Conservation (phyloP, 2,113 vertebrate species). For the Fregetta grallaria region DNA sequence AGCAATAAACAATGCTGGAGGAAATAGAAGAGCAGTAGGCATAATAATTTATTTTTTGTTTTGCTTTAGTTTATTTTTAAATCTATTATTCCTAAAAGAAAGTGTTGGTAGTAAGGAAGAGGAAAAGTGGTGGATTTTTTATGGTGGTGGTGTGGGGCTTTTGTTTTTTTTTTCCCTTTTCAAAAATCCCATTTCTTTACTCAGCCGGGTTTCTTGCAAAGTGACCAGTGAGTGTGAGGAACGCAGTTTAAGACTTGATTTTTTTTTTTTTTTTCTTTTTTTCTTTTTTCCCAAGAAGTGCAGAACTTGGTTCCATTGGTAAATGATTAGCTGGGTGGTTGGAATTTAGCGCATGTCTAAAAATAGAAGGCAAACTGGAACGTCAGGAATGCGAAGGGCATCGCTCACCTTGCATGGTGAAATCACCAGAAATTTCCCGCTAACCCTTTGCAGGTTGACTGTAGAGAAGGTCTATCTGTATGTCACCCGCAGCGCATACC, state of each 20-base stretch:
- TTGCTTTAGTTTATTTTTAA: conserved; percentile 1
- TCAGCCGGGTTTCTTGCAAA: not conserved
- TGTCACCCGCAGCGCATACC: not conserved
- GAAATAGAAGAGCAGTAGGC: not conserved
- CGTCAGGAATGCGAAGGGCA: not conserved
- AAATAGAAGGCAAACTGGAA: not conserved
- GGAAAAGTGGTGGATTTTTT: not conserved
- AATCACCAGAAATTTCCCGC: not conserved
- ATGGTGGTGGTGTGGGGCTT: not conserved
- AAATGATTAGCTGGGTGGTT: not conserved
- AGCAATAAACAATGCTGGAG: not conserved
- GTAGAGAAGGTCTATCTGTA: not conserved
- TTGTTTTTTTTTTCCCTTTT: not conserved
- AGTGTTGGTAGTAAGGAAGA: not conserved
- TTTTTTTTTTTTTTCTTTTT: not conserved
- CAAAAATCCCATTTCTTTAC: not conserved
- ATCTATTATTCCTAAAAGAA: not conserved
- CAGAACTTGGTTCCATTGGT: not conserved
- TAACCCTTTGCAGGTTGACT: not conserved
- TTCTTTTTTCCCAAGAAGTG: not conserved
- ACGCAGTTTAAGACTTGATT: not conserved
- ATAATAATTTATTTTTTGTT: not conserved
- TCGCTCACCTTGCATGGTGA: not conserved
- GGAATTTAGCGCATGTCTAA: not conserved
- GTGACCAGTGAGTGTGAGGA: not conserved